Base-by-base conservation (phyloP, 1,140 invertebrate genomes). In the Anastatus disparis region DNA sequence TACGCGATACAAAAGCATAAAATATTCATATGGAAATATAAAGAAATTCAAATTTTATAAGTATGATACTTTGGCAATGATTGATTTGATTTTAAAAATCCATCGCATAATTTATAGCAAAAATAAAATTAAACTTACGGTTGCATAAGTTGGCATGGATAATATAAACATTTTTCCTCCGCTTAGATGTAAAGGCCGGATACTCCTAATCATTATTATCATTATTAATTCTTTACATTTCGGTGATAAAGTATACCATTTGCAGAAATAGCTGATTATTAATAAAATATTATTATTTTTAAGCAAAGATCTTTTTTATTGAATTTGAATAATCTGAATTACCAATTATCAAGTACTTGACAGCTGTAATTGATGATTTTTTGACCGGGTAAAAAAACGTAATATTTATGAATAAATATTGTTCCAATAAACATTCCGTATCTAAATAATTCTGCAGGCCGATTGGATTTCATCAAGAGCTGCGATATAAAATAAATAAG, bases 111-210 rank as follows among this genome's bases (percentile, higher is more conserved):
- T n/a, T n/a, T n/a, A n/a, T n/a, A n/a, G n/a, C n/a, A n/a, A n/a
- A n/a, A n/a, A n/a, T n/a, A n/a, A n/a, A n/a, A 35, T 53, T 53
- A 1, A n/a, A 55, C 55, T 40, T 42, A 58, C 31, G 2, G 31
- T 2, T 2, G 40, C n/a, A 22, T 50, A 63, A 2, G 46, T 63
- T 22, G 29, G 44, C 42, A 63, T 63, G 13, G 26, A 50, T 1
- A 63, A 10, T 12, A 50, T 12, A 13, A 63, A 50, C 61, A 63
- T 50, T 22, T 63, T 63, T 13, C 61, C 46, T 10, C 61, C 61
- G 2, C 27, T 48, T 13, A 63, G 31, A 1, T 38, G 2, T 2
- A 31, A 22, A 2, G 44, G 61, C 2, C 40, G 26, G 1, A 48
- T 35, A 31, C 42, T 63, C 3, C 61, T 7, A 2, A 50, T 6